These are phyloP conservation scores for Leucania comma DNA, from an alignment of 2,888 invertebrate species.

Conservation along the genomic window DNA sequence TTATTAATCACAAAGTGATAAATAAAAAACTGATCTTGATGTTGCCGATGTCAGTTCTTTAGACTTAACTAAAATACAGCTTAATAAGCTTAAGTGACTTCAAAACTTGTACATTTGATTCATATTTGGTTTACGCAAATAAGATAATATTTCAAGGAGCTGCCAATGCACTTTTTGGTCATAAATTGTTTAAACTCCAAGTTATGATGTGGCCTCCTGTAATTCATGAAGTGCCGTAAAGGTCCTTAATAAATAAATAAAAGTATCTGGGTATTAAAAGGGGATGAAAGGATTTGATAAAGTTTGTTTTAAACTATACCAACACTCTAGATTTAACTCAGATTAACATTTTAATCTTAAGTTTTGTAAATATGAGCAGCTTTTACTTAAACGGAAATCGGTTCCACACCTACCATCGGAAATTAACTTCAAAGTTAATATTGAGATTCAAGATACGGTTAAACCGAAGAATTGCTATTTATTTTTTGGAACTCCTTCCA, in stretches of 20 bases:
- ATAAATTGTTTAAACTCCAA: too few species aligned
- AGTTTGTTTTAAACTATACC: background rate
- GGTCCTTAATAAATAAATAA: too few species aligned
- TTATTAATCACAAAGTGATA: background rate
- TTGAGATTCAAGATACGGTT: conserved; percentile 1
- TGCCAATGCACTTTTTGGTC: too few species aligned
- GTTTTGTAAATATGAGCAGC: conserved; percentile 1
- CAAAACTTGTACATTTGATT: too few species aligned
- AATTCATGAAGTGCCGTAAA: too few species aligned
- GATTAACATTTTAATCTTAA: conserved; percentile 8
- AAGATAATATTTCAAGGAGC: too few species aligned
- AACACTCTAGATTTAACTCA: background rate
- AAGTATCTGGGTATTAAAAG: background rate
- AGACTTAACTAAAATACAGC: too few species aligned
- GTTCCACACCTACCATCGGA: conserved; percentile 28
- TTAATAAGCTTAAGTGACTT: too few species aligned
- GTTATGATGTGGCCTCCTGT: too few species aligned
- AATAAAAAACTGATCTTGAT: background rate
- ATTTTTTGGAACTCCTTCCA: conserved; percentile 3
- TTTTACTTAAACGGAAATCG: conserved; percentile 4
- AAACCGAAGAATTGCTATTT: background rate
- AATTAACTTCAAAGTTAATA: conserved; percentile 32
- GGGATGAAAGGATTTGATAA: background rate
- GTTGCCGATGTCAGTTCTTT: too few species aligned
- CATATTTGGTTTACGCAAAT: too few species aligned